A percentile compares a stretch with the other conserved stretches of the same genome.
Evolutionary conservation across 2,113 vertebrate species (phyloP).

Genomic region (Pseudopodoces humilis): DNA sequence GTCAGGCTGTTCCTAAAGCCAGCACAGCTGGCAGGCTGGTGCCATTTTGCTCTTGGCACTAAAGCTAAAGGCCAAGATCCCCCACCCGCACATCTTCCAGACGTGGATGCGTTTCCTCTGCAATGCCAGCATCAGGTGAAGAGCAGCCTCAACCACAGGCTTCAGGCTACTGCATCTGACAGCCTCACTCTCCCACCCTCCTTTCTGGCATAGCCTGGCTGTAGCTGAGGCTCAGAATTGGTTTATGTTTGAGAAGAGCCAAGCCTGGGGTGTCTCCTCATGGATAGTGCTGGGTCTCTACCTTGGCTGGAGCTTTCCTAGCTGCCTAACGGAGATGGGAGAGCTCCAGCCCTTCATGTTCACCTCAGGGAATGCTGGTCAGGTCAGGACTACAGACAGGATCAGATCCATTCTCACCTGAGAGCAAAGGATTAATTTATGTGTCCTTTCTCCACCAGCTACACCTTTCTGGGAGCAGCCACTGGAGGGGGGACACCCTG

Average conservation of each 20-base stretch:
- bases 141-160: neutral
- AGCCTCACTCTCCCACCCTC: neutral
- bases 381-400: neutral
- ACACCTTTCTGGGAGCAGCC: neutral
- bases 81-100: neutral
- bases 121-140: neutral
- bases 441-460: neutral
- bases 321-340: neutral
- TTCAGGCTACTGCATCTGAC: neutral
- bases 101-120: fast-evolving
- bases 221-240: neutral
- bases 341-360: neutral
- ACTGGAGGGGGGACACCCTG: neutral
- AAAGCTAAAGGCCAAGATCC: neutral
- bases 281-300: neutral
- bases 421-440: neutral
- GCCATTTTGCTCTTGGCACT: neutral
- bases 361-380: neutral
- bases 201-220: neutral
- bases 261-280: neutral
- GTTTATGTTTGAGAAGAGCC: neutral
- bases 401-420: neutral
- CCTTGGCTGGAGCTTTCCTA: fast-evolving
- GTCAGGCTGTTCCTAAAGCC: neutral
- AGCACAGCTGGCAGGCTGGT: neutral